Base-by-base conservation (phyloP, 1,140 invertebrate genomes). In the Solenopsis invicta region DNA sequence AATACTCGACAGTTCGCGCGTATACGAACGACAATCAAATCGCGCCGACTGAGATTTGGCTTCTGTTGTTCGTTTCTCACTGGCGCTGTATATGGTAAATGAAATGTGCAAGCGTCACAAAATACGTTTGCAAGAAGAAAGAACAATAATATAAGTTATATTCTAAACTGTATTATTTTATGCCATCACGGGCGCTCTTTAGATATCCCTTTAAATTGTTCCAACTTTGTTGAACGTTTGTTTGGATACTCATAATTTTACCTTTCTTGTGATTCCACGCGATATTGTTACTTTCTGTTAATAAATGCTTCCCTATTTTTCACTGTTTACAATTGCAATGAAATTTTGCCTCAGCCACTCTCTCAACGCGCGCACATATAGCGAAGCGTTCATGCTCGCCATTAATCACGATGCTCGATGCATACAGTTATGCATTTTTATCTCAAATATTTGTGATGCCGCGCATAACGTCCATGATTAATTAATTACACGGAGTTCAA, bases 361-460 rank as follows among this genome's bases (percentile, higher is more conserved):
- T 74, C 24, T 69, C 77, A n/a, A 50, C 54, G 34, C 6, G 9
- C 12, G 9, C 21, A 72, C 18, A 71, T 13, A 71, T 29, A 62
- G 13, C 52, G 52, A 2, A 72, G 50, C 34, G 59, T 75, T 74
- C 80, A 74, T 61, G 24, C n/a, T 45, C 13, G 29, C 41, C 69
- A 84, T 84, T 84, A 84, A 84, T 84, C 80, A 84, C 69, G 69
- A 84, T 71, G 78, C 78, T 71, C 64, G 64, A 81, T 75, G 80
- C 54, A 75, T 50, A 74, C 69, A 61, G 80, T 75, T 84, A 84
- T 84, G 69, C 54, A 61, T 84, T 84, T 84, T 84, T 84, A 84
- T 84, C 69, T 84, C 80, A 84, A 84, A 84, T 84, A 84, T 84
- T 84, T 84, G 80, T 72, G 41, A 75, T 61, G 56, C 54, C 54